These are phyloP conservation scores for Drosophila ercepeae DNA, from an alignment of 1,140 invertebrate species.

Conservation along the genomic window DNA sequence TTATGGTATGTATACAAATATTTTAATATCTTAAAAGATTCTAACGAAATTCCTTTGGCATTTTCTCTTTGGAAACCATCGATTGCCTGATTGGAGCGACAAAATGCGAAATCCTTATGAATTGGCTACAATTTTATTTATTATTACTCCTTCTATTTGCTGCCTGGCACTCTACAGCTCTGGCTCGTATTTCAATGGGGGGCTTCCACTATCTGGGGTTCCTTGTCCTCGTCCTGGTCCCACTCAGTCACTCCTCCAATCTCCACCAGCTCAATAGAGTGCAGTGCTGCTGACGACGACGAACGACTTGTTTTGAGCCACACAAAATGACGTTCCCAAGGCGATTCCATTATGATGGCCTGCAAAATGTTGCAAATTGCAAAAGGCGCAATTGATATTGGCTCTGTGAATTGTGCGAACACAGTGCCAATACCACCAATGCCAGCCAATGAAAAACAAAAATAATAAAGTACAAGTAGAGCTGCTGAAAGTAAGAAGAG, in stretches of 20 bases:
- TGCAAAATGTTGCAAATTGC: constrained; percentile 69
- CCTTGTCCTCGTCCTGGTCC: not conserved
- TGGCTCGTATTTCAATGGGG: constrained; percentile 25
- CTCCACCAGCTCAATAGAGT: constrained; percentile 18
- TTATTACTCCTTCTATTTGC: constrained; percentile 77
- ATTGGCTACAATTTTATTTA: constrained; percentile 81
- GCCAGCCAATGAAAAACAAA: constrained; percentile 14
- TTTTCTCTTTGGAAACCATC: not conserved
- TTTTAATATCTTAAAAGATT: not conserved
- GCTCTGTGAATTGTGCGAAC: constrained; percentile 48
- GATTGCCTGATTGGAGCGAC: constrained; percentile 57
- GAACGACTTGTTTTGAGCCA: constrained; percentile 74
- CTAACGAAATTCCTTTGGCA: not conserved
- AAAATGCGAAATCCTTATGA: constrained; percentile 80
- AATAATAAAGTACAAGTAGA: not conserved
- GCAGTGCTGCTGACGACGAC: constrained; percentile 33
- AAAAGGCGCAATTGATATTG: constrained; percentile 76
- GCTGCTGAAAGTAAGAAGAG: not conserved
- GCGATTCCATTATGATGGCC: constrained; percentile 76
- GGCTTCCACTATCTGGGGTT: not conserved
- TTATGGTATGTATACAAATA: not conserved
- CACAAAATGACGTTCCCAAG: constrained; percentile 78
- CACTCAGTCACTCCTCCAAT: constrained; percentile 2
- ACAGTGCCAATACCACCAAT: constrained; percentile 41
- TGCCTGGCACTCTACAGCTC: constrained; percentile 28